These are phyloP conservation scores for Diaprepes abbreviatus DNA, from an alignment of 2,888 invertebrate genomes.

Conservation along the genomic window DNA sequence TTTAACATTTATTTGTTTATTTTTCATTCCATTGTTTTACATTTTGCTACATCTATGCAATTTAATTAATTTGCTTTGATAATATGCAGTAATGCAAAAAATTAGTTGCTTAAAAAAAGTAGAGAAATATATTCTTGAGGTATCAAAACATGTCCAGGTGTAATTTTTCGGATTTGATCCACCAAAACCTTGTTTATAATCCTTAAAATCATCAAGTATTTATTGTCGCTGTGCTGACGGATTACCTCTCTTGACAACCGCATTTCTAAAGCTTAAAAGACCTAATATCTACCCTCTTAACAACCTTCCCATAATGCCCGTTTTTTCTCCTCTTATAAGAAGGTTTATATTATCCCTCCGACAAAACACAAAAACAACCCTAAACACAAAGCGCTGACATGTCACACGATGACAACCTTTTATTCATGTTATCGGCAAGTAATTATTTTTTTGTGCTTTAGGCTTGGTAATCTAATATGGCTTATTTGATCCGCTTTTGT, in stretches of 20 bases:
- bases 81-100: no score
- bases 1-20: no score
- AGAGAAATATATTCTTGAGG: no score
- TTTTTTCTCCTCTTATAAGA: constrained; percentile 23
- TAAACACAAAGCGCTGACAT: constrained; percentile 14
- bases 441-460: constrained; percentile 40
- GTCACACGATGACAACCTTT: constrained; percentile 28
- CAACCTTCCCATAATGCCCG: constrained; percentile 16
- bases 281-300: constrained; percentile 25
- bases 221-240: constrained; percentile 7
- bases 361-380: constrained; percentile 24
- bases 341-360: constrained; percentile 19
- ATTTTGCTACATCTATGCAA: no score
- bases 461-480: constrained; percentile 38
- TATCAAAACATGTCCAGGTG: not conserved
- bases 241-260: constrained; percentile 28
- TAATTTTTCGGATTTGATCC: not conserved
- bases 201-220: constrained; percentile 23
- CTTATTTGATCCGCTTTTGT: constrained; percentile 42
- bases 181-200: constrained; percentile 20
- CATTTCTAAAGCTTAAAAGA: constrained; percentile 12
- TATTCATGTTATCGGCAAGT: constrained; percentile 38
- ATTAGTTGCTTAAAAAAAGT: no score
- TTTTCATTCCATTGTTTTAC: no score
- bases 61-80: no score